These are phyloP conservation scores for Prenolepis imparis DNA, from an alignment of 2,888 invertebrate genomes.

Conservation along the genomic window DNA sequence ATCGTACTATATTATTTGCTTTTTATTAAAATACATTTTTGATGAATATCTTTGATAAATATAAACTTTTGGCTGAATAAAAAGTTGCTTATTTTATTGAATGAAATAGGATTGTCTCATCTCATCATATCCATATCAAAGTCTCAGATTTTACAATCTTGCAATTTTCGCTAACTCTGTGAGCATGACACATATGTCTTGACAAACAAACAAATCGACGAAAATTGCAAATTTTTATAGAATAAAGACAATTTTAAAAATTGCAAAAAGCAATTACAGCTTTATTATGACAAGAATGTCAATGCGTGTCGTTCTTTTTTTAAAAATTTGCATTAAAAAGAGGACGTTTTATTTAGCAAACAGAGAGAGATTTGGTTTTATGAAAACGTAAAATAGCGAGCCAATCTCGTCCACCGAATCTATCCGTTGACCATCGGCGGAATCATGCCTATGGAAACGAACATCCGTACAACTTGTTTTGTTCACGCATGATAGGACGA, in stretches of 20 bases:
- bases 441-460: constrained; percentile 30
- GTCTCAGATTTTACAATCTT: constrained; percentile 59
- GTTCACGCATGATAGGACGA: constrained; percentile 34
- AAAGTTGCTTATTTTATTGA: neutral
- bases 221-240: neutral
- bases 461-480: constrained; percentile 38
- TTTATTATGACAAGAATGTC: neutral
- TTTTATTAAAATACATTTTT: neutral
- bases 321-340: neutral
- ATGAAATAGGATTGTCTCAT: constrained; percentile 1
- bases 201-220: constrained; percentile 43
- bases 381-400: neutral
- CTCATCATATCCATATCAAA: constrained; percentile 2
- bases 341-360: neutral
- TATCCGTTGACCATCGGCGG: neutral
- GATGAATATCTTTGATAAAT: constrained; percentile 59
- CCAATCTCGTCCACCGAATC: neutral
- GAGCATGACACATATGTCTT: constrained; percentile 49
- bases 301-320: neutral
- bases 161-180: constrained; percentile 61
- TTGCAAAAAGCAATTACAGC: neutral
- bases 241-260: neutral
- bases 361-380: neutral
- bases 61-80: constrained; percentile 35
- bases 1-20: constrained; percentile 19